Conservation (phyloP, 2,888 invertebrate genomes). For the Pollenia griseotomentosa region DNA sequence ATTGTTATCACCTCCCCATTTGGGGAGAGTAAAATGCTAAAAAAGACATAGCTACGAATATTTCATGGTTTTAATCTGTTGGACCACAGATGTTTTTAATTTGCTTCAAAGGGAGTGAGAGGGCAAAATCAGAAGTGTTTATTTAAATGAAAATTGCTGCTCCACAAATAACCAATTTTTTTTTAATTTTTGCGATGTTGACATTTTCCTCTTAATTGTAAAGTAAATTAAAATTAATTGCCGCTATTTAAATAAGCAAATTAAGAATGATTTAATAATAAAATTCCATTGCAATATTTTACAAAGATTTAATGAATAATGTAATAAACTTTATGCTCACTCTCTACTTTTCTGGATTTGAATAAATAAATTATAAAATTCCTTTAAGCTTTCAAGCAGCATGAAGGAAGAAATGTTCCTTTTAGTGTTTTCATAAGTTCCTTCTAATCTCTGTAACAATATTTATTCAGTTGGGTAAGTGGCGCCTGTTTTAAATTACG, state of each 20-base stretch:
- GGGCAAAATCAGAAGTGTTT: constrained; percentile 29
- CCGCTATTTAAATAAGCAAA: constrained; percentile 27
- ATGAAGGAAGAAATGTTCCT: constrained; percentile 40
- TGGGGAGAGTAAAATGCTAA: no score
- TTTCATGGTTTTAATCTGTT: constrained; percentile 32
- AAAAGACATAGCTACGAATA: neutral
- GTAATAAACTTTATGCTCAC: neutral
- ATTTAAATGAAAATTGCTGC: constrained; percentile 21
- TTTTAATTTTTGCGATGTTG: constrained; percentile 18
- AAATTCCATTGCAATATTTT: constrained; percentile 29
- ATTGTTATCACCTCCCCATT: no score
- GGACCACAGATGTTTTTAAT: constrained; percentile 68
- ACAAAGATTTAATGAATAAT: neutral
- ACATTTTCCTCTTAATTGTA: constrained; percentile 53
- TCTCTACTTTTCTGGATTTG: neutral
- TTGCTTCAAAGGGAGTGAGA: constrained; percentile 15
- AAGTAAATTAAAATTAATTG: constrained; percentile 65
- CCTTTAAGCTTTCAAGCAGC: constrained; percentile 36
- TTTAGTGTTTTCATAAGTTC: neutral
- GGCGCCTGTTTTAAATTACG: constrained; percentile 62
- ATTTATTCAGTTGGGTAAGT: constrained; percentile 52
- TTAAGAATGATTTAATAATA: constrained; percentile 62
- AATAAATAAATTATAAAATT: constrained; percentile 27
- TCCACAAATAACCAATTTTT: neutral
- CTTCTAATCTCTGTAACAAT: constrained; percentile 39